These are phyloP conservation scores for Hedychridium roseum DNA, from an alignment of 2,888 invertebrate genomes.

Conservation along the genomic window DNA sequence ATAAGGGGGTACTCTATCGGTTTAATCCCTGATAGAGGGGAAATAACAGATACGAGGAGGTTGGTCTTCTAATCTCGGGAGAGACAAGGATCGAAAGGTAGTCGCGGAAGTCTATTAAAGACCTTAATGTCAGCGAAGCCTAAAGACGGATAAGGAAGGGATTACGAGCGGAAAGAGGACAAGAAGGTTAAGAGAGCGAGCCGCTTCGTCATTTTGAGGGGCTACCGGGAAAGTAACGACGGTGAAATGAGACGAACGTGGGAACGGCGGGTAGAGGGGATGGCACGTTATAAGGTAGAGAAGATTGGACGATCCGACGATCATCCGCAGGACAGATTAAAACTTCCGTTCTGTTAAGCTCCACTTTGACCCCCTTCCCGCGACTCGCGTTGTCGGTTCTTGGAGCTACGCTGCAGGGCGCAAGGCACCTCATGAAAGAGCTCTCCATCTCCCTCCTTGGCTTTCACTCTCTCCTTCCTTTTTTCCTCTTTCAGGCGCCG, in stretches of 20 bases:
- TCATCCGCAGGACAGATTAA: slow-evolving; percentile 46
- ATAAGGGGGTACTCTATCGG: no score
- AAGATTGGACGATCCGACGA: slow-evolving; percentile 34
- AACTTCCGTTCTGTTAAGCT: slow-evolving; percentile 42
- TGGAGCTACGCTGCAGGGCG: no score
- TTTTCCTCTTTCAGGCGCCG: slow-evolving; percentile 11
- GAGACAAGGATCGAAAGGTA: no score
- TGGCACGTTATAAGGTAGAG: no score
- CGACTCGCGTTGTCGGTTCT: neutral
- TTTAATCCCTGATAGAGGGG: no score
- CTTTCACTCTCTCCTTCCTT: slow-evolving; percentile 3
- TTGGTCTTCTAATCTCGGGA: no score
- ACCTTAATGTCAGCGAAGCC: slow-evolving; percentile 22
- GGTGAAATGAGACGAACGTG: slow-evolving; percentile 18
- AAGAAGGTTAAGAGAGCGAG: slow-evolving; percentile 13
- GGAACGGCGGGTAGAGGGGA: neutral
- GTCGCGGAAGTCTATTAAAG: slow-evolving; percentile 21
- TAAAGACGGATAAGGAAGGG: slow-evolving; percentile 28
- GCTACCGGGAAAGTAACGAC: slow-evolving; percentile 14
- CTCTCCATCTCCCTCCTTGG: slow-evolving; percentile 4
- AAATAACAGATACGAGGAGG: no score
- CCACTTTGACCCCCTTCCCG: slow-evolving; percentile 23
- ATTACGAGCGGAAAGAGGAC: slow-evolving; percentile 17
- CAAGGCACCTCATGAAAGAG: neutral
- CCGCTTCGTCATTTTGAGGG: slow-evolving; percentile 11